phyloP scores from a whole-genome alignment of 2,797 vertebrate genomes.

The Alcedo atthis region DNA sequence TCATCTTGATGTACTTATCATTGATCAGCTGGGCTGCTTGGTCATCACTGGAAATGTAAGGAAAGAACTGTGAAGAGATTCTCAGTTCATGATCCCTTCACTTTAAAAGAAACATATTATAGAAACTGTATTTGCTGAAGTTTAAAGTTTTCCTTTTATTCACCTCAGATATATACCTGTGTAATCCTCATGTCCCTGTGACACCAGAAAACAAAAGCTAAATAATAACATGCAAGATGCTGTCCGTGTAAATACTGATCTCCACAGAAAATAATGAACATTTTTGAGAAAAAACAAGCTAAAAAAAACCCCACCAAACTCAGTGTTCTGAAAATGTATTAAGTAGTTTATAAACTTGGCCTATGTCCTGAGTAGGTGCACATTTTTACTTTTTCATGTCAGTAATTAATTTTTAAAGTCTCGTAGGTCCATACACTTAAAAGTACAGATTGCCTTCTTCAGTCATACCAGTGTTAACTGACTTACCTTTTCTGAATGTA shows the following conservation, averaged over 20 bases:
- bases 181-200: not conserved
- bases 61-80: not conserved
- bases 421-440: not conserved
- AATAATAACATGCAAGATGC: not conserved
- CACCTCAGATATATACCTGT: not conserved
- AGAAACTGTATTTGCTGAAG: not conserved
- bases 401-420: not conserved
- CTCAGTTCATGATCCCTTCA: not conserved
- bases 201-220: not conserved
- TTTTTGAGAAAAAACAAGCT: rapidly evolving
- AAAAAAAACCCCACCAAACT: not conserved
- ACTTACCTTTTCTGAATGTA: not conserved
- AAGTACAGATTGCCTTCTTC: not conserved
- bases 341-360: not conserved
- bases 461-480: not conserved
- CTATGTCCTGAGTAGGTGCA: not conserved
- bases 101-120: not conserved
- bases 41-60: conserved; percentile 97
- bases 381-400: not conserved
- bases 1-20: conserved; percentile 94
- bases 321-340: not conserved
- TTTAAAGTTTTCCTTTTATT: not conserved
- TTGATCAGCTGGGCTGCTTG: conserved; percentile 97
- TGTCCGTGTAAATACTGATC: not conserved
- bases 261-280: not conserved